Percentiles rank a stretch among this genome's conserved stretches.
These are phyloP conservation scores for Drosophila setifemur DNA, from an alignment of 1,140 invertebrate genomes.

Conservation along the genomic window DNA sequence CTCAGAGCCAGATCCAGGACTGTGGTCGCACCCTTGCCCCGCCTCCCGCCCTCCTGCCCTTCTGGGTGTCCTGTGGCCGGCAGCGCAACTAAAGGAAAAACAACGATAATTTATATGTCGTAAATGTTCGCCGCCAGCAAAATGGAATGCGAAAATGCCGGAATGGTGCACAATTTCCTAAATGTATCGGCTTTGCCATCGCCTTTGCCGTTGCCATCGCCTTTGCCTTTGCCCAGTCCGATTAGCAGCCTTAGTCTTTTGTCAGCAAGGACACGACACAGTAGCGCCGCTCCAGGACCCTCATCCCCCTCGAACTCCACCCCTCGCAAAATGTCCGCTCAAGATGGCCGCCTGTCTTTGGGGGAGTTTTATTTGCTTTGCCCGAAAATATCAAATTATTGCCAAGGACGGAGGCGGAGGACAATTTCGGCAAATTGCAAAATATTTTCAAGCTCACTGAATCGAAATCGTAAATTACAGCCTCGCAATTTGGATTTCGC, in stretches of 20 bases:
- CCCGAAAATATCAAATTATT: constrained; percentile 59
- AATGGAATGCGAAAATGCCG: constrained; percentile 61
- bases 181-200: constrained; percentile 67
- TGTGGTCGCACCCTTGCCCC: background rate
- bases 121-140: constrained; percentile 52
- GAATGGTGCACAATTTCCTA: constrained; percentile 73
- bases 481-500: constrained; percentile 42
- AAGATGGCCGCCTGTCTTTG: constrained; percentile 55
- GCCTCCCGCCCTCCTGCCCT: constrained; percentile 42
- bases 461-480: constrained; percentile 58
- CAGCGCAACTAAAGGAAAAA: constrained; percentile 61
- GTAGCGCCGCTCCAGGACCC: constrained; percentile 24
- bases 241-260: constrained; percentile 65
- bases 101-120: constrained; percentile 81
- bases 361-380: constrained; percentile 39
- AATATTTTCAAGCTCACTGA: constrained; percentile 74
- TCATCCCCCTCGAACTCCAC: background rate
- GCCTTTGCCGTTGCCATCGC: too few species aligned
- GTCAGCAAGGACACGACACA: constrained; percentile 39
- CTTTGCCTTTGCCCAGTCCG: constrained; percentile 58
- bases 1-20: constrained; percentile 14
- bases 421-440: constrained; percentile 65
- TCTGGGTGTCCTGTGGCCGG: constrained; percentile 66
- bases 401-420: constrained; percentile 44
- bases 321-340: constrained; percentile 42